These are phyloP conservation scores for Stomorhina lunata DNA, from an alignment of 2,888 invertebrate species.

Conservation along the genomic window DNA sequence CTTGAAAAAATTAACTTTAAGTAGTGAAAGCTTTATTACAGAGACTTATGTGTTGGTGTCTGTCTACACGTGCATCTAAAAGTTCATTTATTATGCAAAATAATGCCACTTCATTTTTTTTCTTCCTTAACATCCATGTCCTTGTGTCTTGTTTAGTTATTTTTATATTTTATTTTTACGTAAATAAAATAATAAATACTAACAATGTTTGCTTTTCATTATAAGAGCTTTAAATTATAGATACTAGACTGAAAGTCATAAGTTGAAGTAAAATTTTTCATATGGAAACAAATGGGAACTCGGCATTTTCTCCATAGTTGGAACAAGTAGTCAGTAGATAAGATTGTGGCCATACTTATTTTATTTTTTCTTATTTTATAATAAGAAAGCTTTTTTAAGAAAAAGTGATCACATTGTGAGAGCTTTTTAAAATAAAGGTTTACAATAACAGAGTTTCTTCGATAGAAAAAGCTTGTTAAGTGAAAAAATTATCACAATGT, in stretches of 20 bases:
- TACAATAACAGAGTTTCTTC: too few species aligned
- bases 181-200: background rate
- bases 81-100: slow-evolving; percentile 64
- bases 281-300: too few species aligned
- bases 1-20: slow-evolving; percentile 45
- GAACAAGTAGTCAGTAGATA: too few species aligned
- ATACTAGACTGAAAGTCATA: background rate
- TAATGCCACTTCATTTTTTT: background rate
- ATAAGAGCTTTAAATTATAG: background rate
- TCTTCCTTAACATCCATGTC: background rate
- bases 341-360: too few species aligned
- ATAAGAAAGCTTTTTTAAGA: too few species aligned
- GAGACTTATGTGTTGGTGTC: background rate
- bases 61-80: slow-evolving; percentile 27
- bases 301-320: too few species aligned
- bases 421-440: too few species aligned
- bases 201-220: background rate
- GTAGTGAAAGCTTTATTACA: slow-evolving; percentile 47
- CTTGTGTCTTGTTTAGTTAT: background rate
- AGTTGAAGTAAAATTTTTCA: too few species aligned
- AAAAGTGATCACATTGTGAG: background rate
- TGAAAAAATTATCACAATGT: background rate
- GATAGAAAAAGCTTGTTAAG: too few species aligned
- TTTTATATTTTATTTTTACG: too few species aligned
- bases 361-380: too few species aligned